A percentile compares a stretch with the other conserved stretches of the same genome.
Evolutionary conservation across 2,888 invertebrate species (phyloP).

Genomic region (Ormyrus nitidulus): DNA sequence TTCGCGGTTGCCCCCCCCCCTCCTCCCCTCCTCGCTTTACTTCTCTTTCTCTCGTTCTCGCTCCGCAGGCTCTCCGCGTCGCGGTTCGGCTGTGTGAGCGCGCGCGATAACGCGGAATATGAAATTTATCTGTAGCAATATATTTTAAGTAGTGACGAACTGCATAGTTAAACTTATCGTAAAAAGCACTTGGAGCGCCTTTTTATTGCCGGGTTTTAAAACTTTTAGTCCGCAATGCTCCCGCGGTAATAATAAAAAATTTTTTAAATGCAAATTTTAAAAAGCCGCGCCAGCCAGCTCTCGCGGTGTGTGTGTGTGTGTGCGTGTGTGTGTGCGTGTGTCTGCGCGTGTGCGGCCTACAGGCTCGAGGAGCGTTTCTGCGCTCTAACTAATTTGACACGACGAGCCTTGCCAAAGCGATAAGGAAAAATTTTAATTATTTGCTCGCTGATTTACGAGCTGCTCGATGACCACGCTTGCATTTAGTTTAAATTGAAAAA

Average conservation of each 20-base stretch:
- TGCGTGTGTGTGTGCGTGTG: background rate
- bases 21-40: background rate
- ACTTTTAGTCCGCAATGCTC: constrained; percentile 53
- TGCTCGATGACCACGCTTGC: constrained; percentile 18
- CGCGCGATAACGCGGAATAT: constrained; percentile 57
- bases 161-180: constrained; percentile 59
- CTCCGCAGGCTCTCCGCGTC: background rate
- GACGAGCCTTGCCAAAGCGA: constrained; percentile 41
- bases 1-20: constrained; percentile 38
- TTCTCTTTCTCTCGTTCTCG: constrained; percentile 4
- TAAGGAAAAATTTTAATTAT: constrained; percentile 56
- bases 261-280: constrained; percentile 57
- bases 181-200: constrained; percentile 57
- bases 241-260: constrained; percentile 53
- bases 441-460: constrained; percentile 52
- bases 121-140: constrained; percentile 57
- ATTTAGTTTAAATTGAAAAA: constrained; percentile 33
- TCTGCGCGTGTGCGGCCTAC: background rate
- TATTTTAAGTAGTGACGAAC: constrained; percentile 59
- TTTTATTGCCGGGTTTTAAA: constrained; percentile 57
- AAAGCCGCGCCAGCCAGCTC: constrained; percentile 13
- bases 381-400: constrained; percentile 48
- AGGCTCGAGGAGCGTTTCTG: background rate
- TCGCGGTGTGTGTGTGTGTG: no score
- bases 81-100: constrained; percentile 21